phyloP scores from a whole-genome alignment of 2,113 vertebrate genomes.

The Mus musculus region GRCm39 chr3:104204001-104204500 shows the following conservation, averaged over 20 bases:
- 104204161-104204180: conserved; percentile 65
- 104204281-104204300: not conserved
- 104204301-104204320: conserved; percentile 58
- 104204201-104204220: conserved; percentile 48
- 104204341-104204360: conserved; percentile 58
- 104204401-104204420: conserved; percentile 66
- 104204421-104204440: conserved; percentile 58
- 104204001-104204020: not conserved
- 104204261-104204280: conserved; percentile 44
- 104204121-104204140: conserved; percentile 15
- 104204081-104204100: conserved; percentile 20
- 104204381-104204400: conserved; percentile 56
- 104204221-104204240: conserved; percentile 59
- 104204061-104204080: conserved; percentile 12
- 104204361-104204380: conserved; percentile 50
- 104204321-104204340: conserved; percentile 64
- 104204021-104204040: not conserved
- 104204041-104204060: not conserved
- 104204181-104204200: conserved; percentile 30
- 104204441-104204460: conserved; percentile 59
- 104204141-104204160: conserved; percentile 38
- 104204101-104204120: conserved; percentile 60
- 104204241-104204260: conserved; percentile 64
- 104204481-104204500: conserved; percentile 28
- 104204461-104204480: conserved; percentile 45